Base-by-base conservation (phyloP, 2,888 invertebrate species). In the Diplazon laetatorius region DNA sequence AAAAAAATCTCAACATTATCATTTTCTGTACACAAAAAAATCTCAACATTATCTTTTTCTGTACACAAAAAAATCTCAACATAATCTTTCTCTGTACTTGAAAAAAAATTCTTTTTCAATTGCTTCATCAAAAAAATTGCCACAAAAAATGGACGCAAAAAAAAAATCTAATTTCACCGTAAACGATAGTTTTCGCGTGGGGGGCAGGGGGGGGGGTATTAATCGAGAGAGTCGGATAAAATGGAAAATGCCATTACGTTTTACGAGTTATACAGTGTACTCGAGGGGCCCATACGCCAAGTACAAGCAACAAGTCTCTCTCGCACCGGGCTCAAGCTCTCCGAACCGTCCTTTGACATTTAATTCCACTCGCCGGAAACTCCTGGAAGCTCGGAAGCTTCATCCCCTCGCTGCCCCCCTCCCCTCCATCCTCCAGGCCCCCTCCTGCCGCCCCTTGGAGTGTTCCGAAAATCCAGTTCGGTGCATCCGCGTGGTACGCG, bases 271-370 rank as follows among this genome's bases (percentile, higher is more conserved):
- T n/a, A n/a, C n/a, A n/a, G 14, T 46, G 25, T 59, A 14, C 55
- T 37, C 52, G 37, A 50, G 35, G n/a, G n/a, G 14, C 16, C 48
- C 68, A 50, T 68, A 44, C 60, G 62, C 70, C 76, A 68, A 78
- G 65, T 66, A 65, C 63, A 55, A 76, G 75, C 78, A 80, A 78
- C 80, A 80, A 75, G 78, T 77, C 72, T 72, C 72, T 77, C 72
- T 72, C 72, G 59, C 59, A 66, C 55, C 65, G 63, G n/a, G 44
- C 57, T 48, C 66, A 73, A 71, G 71, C 74, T 77, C 55, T 22
- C n/a, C n/a, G 48, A 62, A 44, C 37, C 63, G 68, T 70, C 76
- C 72, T 81, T 80, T 81, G 81, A 79, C 79, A 79, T 81, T 77
- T 77, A 72, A 81, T 76, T 81, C 70, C 62, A 70, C 74, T 70